Conservation (phyloP, 2,113 vertebrate genomes). For the Anoplopoma fimbria region DNA sequence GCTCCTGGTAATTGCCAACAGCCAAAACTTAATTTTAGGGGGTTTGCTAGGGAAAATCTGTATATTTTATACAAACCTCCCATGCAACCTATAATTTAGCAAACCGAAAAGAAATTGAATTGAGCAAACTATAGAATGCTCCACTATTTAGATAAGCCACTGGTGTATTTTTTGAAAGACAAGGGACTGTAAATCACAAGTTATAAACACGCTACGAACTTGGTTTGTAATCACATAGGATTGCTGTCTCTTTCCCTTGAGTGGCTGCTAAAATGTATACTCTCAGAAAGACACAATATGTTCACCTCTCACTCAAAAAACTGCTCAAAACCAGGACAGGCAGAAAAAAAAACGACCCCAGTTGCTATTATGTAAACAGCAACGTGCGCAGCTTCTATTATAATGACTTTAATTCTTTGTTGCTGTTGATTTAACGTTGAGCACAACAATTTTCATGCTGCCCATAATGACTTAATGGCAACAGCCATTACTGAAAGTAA, state of each 20-base stretch:
- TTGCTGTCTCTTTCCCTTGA: neutral
- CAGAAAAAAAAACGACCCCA: constrained; percentile 24
- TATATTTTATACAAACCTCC: constrained; percentile 68
- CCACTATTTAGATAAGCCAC: constrained; percentile 69
- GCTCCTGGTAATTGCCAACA: constrained; percentile 77
- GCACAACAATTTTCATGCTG: constrained; percentile 72
- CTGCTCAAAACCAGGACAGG: constrained; percentile 1
- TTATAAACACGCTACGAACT: constrained; percentile 42
- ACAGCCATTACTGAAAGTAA: constrained; percentile 75
- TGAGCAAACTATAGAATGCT: constrained; percentile 63
- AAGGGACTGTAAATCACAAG: constrained; percentile 55
- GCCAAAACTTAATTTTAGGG: constrained; percentile 75
- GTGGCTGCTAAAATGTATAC: constrained; percentile 12
- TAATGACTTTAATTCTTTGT: constrained; percentile 72
- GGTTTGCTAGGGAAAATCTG: constrained; percentile 67
- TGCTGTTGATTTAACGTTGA: constrained; percentile 76
- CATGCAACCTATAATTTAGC: constrained; percentile 69
- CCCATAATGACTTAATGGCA: constrained; percentile 80
- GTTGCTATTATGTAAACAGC: constrained; percentile 66
- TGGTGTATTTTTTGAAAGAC: constrained; percentile 61
- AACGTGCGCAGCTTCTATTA: constrained; percentile 66
- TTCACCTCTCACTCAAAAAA: constrained; percentile 44
- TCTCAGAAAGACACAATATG: constrained; percentile 23
- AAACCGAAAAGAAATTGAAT: constrained; percentile 63
- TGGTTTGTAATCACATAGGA: constrained; percentile 7